Evolutionary conservation across 2,113 vertebrate genomes (phyloP).

Genomic region (Actinemys pallida): DNA sequence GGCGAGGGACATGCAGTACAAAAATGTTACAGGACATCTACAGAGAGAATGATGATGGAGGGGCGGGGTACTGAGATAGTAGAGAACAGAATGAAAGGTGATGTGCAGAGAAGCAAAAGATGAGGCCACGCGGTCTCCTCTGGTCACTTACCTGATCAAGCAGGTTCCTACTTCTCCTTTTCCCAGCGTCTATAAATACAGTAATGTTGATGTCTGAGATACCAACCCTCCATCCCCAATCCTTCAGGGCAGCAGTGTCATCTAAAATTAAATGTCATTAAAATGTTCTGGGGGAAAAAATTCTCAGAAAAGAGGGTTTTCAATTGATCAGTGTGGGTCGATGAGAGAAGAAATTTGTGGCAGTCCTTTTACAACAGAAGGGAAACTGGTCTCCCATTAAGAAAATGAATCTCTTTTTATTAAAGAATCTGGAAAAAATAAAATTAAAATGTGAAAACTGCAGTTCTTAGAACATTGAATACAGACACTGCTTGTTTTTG

Average conservation of each 20-base stretch:
- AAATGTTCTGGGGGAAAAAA: conserved; percentile 4
- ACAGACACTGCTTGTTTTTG: background rate
- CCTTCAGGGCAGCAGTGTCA: background rate
- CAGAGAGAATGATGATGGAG: background rate
- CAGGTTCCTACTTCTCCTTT: background rate
- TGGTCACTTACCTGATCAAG: background rate
- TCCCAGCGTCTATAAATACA: background rate
- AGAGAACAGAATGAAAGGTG: background rate
- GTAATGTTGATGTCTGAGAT: background rate
- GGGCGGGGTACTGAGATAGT: fast-evolving
- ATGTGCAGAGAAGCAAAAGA: background rate
- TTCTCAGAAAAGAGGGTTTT: conserved; percentile 12
- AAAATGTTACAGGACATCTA: too few species aligned
- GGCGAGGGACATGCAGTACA: background rate
- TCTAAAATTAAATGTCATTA: background rate
- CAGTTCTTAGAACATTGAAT: background rate
- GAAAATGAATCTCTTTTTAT: background rate
- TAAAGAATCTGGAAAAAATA: background rate
- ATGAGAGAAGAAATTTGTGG: background rate
- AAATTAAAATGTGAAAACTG: conserved; percentile 2
- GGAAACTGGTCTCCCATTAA: background rate
- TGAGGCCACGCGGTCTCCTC: fast-evolving
- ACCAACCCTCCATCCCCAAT: background rate
- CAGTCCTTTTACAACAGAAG: background rate
- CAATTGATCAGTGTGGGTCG: conserved; percentile 19